Evolutionary conservation across 30 jellyfish, hydroid and myxozoan species (phyloP), one percentile per base, ranked within the genome.

Genomic region (Clytia hemisphaerica): DNA sequence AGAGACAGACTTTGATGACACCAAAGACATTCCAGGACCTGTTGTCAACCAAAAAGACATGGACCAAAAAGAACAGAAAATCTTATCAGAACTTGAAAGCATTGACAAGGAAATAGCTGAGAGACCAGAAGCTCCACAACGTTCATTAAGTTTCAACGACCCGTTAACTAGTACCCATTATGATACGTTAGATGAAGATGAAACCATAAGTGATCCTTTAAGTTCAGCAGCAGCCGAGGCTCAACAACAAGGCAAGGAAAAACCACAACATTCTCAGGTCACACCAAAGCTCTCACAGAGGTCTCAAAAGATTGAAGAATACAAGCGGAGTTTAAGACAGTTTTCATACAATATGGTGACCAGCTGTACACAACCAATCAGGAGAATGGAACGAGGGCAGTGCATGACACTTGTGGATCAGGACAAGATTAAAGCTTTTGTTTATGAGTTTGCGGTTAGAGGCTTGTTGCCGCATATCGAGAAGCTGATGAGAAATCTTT

Each of bases 391-490:
- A 16, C 32, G 76, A 40, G 97, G 97, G 16, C 83, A 62, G 29
- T 71, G 60, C 51, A 36, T 88, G 84, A 78, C 92, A 0, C 72
- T 62, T 38, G 45, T 53, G 70, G 97, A 88, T 66, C 92, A 79
- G 22, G 88, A 79, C 58, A 71, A 84, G 37, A 75, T 88, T 29
- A 80, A 79, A 38, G 67, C 88, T 4, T 82, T 88, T 53, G 47
- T 88, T 40, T 80, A 72, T 36, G 97, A 88, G 62, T 88, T 79
- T 78, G 75, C 83, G 31, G 94, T 80, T n/a, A 66, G 94, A 76
- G 97, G 97, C 37, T 64, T 88, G 70, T 72, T 88, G 37, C 97
- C 94, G 15, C 97, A 88, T 62, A 69, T 88, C 45, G 97, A 88
- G 63, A 88, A 88, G 71, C 76, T 71, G 55, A 88, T 88, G 97